Conservation (phyloP, 1,140 invertebrate genomes). For the Diprion similis region DNA sequence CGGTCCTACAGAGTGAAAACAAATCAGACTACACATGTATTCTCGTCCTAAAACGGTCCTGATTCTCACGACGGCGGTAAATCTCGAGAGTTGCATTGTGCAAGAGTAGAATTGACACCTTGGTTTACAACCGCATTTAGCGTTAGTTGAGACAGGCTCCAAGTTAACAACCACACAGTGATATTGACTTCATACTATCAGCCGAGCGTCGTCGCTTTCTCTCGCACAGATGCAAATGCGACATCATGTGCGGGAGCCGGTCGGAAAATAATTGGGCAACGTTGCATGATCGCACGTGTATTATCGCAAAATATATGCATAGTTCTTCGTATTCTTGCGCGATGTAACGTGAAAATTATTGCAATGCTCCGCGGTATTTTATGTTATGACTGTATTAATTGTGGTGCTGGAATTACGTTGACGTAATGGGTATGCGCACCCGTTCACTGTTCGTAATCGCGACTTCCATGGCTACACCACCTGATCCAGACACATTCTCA, state of each 20-base stretch:
- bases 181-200: slow-evolving; percentile 2
- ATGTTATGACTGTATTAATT: too few relatives aligned
- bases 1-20: too few relatives aligned
- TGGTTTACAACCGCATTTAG: neutral
- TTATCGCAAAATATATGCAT: neutral
- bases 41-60: neutral
- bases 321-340: neutral
- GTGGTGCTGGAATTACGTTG: too few relatives aligned
- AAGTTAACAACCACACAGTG: neutral
- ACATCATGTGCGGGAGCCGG: slow-evolving; percentile 1
- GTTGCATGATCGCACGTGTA: neutral
- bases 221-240: neutral
- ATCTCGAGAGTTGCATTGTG: neutral
- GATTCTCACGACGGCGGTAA: neutral
- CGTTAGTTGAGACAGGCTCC: neutral
- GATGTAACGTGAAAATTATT: neutral
- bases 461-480: too few relatives aligned
- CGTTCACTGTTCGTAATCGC: too few relatives aligned
- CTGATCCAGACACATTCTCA: too few relatives aligned
- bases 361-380: neutral
- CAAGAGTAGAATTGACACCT: neutral
- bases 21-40: neutral
- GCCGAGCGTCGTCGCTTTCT: neutral
- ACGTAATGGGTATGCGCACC: too few relatives aligned
- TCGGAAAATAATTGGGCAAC: slow-evolving; percentile 2